Evolutionary conservation across 1,140 invertebrate species (phyloP), one percentile per base, ranked within the genome.

Genomic region (Drosophila ercepeae): DNA sequence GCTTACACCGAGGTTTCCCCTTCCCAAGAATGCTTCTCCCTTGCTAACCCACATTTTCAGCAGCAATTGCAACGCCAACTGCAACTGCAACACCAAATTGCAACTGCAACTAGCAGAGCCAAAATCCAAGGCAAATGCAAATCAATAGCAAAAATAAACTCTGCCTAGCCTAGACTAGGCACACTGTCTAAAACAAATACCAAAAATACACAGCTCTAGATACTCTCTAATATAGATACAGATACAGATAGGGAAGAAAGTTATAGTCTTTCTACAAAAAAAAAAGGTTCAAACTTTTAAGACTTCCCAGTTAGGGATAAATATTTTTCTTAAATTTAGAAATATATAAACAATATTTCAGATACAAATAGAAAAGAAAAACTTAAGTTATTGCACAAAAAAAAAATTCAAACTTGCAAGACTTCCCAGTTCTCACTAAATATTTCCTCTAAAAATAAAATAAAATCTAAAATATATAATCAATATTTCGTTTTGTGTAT

Each of bases 131-230:
- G 64, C 32, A 13, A 70, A 70, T 59, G 61, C 61, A 72, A 84
- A 84, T 86, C 79, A 86, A 84, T 86, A 84, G 41, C 79, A 72
- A 81, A 68, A 68, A 68, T 67, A 68, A 68, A 67, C 60, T 11
- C 45, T 51, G 58, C 25, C 63, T 36, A 23, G 21, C 21, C 21
- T 23, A 5, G 21, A 5, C 1, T 23, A 45, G 61, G 16, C 48
- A 45, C 27, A 53, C 48, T 68, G 39, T 44, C 42, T 53, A 45
- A 50, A 64, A 63, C 32, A 39, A 51, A 50, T 16, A 11, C 54
- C 36, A 52, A 64, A 71, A 61, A 44, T 25, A n/a, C n/a, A n/a
- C n/a, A n/a, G 21, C 51, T 23, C 2, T 21, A 21, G 21, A 21
- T 21, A 21, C 21, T 21, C 4, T 63, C 52, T 65, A 32, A 75